Evolutionary conservation across 2,797 vertebrate genomes (phyloP), one percentile per base, ranked within the genome.

Genomic region (Rhinella marina): DNA sequence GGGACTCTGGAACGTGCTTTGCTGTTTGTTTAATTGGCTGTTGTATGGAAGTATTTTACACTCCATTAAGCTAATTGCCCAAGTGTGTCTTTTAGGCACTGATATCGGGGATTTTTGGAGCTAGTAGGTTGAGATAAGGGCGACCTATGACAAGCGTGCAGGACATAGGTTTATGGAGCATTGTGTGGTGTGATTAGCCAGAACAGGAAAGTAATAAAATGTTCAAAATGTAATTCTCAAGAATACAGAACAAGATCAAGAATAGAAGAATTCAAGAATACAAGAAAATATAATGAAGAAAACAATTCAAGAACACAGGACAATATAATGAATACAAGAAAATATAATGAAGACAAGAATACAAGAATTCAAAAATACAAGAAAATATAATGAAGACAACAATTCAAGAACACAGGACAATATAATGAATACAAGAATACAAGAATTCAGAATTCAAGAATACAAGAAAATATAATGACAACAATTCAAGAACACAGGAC

Each of bases 31-130:
- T 92, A 92, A 93, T 91, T 90, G 90, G 90, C 90, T 91, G 0
- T 14, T 88, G 87, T 41, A 1, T 0, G 0, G 84, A 17, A 0
- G 82, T 72, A 86, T 90, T 92, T 87, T 85, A 90, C 90, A 92
- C 90, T 90, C 83, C 89, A 90, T 83, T 91, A 91, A 91, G 87
- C 91, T 91, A 92, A 91, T 92, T 92, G 92, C 92, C 91, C 91
- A 90, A 87, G 92, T 92, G 90, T 84, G 89, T 92, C 92, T 90
- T 90, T 84, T 0, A 91, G 87, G 91, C 91, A 90, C 89, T 90
- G 87, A 88, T 89, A 86, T 89, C 88, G 87, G 59, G 54, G 52
- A 85, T 82, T 82, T 81, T 61, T 73, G 16, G 32, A 76, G 72
- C 73, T 50, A 85, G 32, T 64, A 77, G n/a, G 73, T 85, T 83